phyloP scores from a whole-genome alignment of 2,113 vertebrate species.

The Henicopernis longicauda region DNA sequence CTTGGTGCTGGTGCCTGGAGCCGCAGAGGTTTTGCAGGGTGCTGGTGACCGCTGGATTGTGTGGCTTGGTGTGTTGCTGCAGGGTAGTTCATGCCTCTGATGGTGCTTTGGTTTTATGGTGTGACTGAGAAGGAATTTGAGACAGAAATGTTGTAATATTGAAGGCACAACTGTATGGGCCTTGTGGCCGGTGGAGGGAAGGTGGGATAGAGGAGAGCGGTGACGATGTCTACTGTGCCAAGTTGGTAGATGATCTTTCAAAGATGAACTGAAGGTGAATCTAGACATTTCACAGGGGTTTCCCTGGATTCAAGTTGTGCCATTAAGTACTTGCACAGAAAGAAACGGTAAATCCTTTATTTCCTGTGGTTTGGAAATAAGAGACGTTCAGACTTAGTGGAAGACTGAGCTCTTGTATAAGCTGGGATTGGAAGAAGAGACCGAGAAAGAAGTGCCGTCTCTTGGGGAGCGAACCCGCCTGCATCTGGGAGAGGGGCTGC shows the following conservation, averaged over 20 bases:
- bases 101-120: neutral
- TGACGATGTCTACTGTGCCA: neutral
- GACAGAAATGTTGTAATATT: neutral
- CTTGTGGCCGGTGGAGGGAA: neutral
- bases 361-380: neutral
- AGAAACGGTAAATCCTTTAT: neutral
- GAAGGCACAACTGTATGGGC: neutral
- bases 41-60: fast-evolving
- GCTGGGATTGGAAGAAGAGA: neutral
- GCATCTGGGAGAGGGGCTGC: neutral
- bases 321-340: neutral
- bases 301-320: neutral
- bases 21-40: neutral
- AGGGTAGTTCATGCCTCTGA: neutral
- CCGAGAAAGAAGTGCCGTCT: neutral
- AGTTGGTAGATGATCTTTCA: neutral
- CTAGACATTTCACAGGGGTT: neutral
- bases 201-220: neutral
- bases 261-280: neutral
- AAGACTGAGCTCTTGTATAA: neutral
- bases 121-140: neutral
- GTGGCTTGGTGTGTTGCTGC: neutral
- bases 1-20: neutral
- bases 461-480: fast-evolving
- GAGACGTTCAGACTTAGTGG: neutral